Evolutionary conservation across 2,888 invertebrate species (phyloP).

Genomic region (Odontomyia ornata): DNA sequence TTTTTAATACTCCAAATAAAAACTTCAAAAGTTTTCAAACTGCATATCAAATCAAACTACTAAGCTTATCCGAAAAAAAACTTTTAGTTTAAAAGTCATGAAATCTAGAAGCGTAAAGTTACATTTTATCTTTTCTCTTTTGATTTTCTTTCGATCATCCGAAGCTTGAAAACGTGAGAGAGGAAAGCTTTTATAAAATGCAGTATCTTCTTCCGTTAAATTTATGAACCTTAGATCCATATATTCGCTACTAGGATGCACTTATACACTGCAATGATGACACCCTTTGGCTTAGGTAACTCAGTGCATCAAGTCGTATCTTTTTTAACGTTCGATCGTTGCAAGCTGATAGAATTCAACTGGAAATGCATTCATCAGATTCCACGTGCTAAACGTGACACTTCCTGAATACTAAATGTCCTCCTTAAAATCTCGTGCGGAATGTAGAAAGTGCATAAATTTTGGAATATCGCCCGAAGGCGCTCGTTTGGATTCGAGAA

Average conservation of each 20-base stretch:
- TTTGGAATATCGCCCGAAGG: conserved; percentile 45
- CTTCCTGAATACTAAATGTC: conserved; percentile 37
- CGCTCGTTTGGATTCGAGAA: conserved; percentile 21
- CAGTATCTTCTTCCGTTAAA: conserved; percentile 19
- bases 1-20: too few relatives aligned
- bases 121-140: too few relatives aligned
- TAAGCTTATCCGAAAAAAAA: too few relatives aligned
- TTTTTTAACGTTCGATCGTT: conserved; percentile 21
- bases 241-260: not conserved
- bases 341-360: conserved; percentile 27
- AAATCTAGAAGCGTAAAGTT: too few relatives aligned
- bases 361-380: conserved; percentile 39
- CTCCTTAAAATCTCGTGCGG: not conserved
- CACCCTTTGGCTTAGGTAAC: conserved; percentile 1
- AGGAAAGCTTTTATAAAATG: not conserved
- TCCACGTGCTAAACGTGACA: conserved; percentile 42
- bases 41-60: too few relatives aligned
- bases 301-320: not conserved
- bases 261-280: not conserved
- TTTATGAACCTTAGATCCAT: conserved; percentile 5
- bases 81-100: too few relatives aligned
- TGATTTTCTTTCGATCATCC: too few relatives aligned
- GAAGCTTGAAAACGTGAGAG: too few relatives aligned
- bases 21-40: too few relatives aligned
- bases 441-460: conserved; percentile 48